Evolutionary conservation across 2,888 invertebrate species (phyloP).

Genomic region (Clusia tigrina): DNA sequence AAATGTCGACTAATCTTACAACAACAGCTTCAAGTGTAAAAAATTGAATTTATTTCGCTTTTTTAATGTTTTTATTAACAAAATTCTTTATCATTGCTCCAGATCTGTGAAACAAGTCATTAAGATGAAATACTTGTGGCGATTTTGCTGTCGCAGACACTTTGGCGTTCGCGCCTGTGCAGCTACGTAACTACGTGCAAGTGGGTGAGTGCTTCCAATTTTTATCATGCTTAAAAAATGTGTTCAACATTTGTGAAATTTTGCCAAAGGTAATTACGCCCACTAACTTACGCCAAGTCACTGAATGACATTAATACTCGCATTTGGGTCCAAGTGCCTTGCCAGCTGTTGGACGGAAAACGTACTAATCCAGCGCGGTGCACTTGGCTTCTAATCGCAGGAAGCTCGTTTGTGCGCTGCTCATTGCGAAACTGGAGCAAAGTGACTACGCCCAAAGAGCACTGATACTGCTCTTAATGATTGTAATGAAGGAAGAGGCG

Average conservation of each 20-base stretch:
- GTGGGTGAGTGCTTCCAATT: background rate
- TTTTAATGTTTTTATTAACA: background rate
- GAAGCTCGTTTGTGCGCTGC: too few species aligned
- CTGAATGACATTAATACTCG: too few species aligned
- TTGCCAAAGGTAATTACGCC: slow-evolving; percentile 19
- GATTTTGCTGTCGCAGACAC: slow-evolving; percentile 22
- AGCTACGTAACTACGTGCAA: background rate
- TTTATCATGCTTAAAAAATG: background rate
- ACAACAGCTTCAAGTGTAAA: slow-evolving; percentile 1
- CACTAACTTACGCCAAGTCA: too few species aligned
- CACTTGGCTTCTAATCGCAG: too few species aligned
- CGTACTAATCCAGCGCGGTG: too few species aligned
- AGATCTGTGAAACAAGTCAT: slow-evolving; percentile 30
- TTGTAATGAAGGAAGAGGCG: too few species aligned
- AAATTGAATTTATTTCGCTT: slow-evolving; percentile 5
- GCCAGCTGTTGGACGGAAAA: too few species aligned
- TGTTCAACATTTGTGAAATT: slow-evolving; percentile 6
- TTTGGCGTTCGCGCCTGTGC: slow-evolving; percentile 21
- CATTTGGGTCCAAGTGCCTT: too few species aligned
- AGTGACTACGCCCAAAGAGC: too few species aligned
- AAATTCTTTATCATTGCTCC: slow-evolving; percentile 28
- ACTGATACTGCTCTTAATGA: too few species aligned
- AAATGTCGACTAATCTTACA: background rate
- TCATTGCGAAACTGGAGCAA: too few species aligned
- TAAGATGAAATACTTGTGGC: slow-evolving; percentile 26